Percentiles rank a stretch among this genome's conserved stretches.
phyloP scores from a whole-genome alignment of 2,113 vertebrate genomes.

The Hymenochirus boettgeri region DNA sequence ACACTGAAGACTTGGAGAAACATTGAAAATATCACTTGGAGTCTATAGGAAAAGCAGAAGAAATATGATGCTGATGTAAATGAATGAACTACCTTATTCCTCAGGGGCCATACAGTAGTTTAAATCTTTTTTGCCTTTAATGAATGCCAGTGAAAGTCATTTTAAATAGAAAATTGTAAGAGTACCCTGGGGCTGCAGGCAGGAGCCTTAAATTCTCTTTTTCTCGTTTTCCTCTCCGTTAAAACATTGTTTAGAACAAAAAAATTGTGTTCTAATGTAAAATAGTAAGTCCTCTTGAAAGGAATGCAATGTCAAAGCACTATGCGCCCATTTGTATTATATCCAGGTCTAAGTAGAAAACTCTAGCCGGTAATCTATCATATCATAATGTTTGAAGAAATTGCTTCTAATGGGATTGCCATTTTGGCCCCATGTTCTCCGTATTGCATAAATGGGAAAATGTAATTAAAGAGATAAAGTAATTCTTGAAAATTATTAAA shows the following conservation, averaged over 20 bases:
- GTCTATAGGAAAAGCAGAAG: conserved; percentile 15
- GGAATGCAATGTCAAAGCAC: conserved; percentile 32
- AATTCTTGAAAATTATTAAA: too few species aligned
- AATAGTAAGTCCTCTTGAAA: conserved; percentile 34
- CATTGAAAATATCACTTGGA: conserved; percentile 14
- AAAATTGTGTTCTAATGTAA: conserved; percentile 30
- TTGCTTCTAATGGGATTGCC: conserved; percentile 3
- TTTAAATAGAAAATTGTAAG: conserved; percentile 43
- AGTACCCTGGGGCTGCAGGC: conserved; percentile 26
- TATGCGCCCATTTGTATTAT: conserved; percentile 41
- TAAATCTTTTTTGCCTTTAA: conserved; percentile 39
- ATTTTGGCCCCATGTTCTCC: neutral
- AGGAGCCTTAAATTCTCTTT: conserved; percentile 38
- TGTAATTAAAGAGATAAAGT: too few species aligned
- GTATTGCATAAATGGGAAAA: too few species aligned
- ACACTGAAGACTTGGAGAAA: conserved; percentile 15
- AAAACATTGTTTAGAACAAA: conserved; percentile 38
- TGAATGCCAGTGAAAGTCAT: conserved; percentile 40
- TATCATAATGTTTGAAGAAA: conserved; percentile 8
- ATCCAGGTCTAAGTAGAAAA: conserved; percentile 39
- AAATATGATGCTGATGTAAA: conserved; percentile 25
- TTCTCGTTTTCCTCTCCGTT: conserved; percentile 28
- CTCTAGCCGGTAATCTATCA: conserved; percentile 26
- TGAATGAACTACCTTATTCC: conserved; percentile 26
- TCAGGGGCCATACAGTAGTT: conserved; percentile 34